Conservation (phyloP, 2,113 vertebrate genomes). For the Lophotis ruficrista region DNA sequence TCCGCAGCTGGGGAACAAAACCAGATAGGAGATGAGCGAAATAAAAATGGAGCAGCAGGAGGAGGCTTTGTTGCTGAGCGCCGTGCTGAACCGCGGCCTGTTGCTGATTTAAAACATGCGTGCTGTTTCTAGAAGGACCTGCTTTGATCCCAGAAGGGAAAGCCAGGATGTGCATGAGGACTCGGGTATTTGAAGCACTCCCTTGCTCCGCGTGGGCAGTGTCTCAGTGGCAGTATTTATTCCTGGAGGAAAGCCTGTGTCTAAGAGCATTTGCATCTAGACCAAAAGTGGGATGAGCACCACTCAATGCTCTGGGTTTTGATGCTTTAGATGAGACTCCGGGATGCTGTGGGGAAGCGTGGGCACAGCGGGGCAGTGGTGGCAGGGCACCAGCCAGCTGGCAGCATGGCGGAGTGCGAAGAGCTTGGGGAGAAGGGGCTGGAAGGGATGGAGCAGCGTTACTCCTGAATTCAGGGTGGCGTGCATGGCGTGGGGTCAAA, state of each 20-base stretch:
- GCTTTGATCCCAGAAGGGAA: not conserved
- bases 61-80: not conserved
- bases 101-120: not conserved
- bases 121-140: not conserved
- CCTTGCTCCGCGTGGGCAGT: not conserved
- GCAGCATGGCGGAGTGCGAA: not conserved
- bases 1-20: not conserved
- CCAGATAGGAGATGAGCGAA: not conserved
- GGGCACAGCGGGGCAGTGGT: rapidly evolving
- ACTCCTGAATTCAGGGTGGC: rapidly evolving
- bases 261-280: not conserved
- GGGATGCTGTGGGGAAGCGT: rapidly evolving
- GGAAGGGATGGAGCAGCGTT: not conserved
- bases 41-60: not conserved
- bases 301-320: not conserved
- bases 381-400: not conserved
- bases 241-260: not conserved
- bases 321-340: not conserved
- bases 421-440: not conserved
- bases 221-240: not conserved
- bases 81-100: rapidly evolving
- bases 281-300: rapidly evolving
- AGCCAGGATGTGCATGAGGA: not conserved
- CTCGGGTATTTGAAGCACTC: not conserved
- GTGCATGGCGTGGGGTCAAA: not conserved